phyloP scores from a whole-genome alignment of 2,888 invertebrate species.

The Sylvicola fuscatus region DNA sequence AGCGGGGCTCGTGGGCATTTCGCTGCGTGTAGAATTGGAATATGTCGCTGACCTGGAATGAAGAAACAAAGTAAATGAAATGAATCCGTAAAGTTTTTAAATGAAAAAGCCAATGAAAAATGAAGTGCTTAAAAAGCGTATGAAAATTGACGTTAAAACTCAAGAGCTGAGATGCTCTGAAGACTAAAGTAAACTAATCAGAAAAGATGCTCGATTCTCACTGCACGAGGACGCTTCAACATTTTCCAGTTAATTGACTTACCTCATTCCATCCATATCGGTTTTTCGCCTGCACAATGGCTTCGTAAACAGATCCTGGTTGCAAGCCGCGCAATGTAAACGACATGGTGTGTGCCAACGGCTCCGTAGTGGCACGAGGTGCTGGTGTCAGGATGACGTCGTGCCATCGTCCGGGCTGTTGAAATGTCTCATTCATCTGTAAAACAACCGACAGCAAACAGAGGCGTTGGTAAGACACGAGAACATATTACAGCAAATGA shows the following conservation, averaged over 20 bases:
- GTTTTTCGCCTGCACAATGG: conserved; percentile 53
- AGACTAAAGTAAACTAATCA: no score
- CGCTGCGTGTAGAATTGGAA: conserved; percentile 47
- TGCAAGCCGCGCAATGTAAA: conserved; percentile 42
- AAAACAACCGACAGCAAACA: conserved; percentile 13
- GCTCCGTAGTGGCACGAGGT: conserved; percentile 23
- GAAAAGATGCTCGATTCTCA: no score
- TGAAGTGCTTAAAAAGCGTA: no score
- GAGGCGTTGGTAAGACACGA: conserved; percentile 1
- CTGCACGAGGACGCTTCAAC: no score
- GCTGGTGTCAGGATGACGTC: conserved; percentile 29
- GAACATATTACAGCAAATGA: no score
- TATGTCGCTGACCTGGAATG: conserved; percentile 41
- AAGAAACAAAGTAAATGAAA: not conserved
- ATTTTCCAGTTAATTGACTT: conserved; percentile 5
- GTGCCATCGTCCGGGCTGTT: conserved; percentile 49
- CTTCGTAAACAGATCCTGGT: conserved; percentile 48
- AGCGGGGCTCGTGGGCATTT: conserved; percentile 21
- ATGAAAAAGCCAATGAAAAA: no score
- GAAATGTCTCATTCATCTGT: conserved; percentile 51
- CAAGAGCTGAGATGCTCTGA: no score
- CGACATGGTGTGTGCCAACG: conserved; percentile 33
- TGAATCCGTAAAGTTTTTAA: no score
- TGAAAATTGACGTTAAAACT: no score
- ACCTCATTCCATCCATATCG: conserved; percentile 55